Base-by-base conservation (phyloP, 2,113 vertebrate genomes). In the Osmerus eperlanus region DNA sequence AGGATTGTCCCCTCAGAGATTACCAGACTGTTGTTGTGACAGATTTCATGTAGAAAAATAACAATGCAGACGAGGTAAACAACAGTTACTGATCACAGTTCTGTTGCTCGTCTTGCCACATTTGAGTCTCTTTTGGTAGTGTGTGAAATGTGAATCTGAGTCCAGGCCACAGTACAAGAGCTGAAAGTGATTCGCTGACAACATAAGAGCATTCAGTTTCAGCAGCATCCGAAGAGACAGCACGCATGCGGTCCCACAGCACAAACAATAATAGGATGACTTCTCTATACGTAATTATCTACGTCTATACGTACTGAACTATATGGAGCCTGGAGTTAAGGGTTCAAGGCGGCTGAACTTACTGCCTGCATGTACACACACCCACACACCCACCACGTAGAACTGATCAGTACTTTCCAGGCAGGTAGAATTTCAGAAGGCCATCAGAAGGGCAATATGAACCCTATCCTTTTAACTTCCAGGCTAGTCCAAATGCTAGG, bases 391-490 rank as follows among this genome's bases (percentile, higher is more conserved):
- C 21, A 15, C 25, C 60, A 18, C 14, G 13, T n/a, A 63, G 4
- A 25, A 63, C 32, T 21, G 32, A 65, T 59, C 29, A 9, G 62
- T 64, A 65, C 32, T 19, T 15, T 3, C n/a, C 52, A 56, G 15
- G 16, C 52, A 41, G 12, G n/a, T 41, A 14, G 52, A n/a, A 58
- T 67, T 23, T 62, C 41, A 60, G 71, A 18, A 55, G 52, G 14
- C 65, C n/a, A 67, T 67, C 21, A 23, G 13, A 54, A n/a, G 12
- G 16, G 13, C 28, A 65, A 29, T 52, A 29, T 21, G 23, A 65
- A 15, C 63, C 23, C 11, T 65, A 61, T 70, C 65, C 21, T 66
- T 69, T 80, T 75, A 74, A 25, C 54, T 62, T 67, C 32, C 54
- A 54, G n/a, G 67, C 59, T 59, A 68, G 72, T 76, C 29, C 18